Evolutionary conservation across 1,140 invertebrate genomes (phyloP), one percentile per base, ranked within the genome.

Genomic region (Dysdera silvatica): DNA sequence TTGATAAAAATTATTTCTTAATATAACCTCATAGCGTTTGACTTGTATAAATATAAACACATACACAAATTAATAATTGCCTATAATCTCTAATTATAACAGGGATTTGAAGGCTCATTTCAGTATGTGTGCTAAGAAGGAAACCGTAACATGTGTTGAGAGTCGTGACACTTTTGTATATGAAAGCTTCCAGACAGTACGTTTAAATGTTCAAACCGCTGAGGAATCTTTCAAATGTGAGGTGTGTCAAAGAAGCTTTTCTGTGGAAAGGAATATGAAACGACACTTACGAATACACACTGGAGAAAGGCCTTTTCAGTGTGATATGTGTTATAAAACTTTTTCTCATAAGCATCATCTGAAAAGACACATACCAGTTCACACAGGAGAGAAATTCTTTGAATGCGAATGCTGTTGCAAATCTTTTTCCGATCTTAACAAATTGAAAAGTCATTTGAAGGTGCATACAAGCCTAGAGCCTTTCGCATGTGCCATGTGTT

Each of bases 321-420:
- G 55, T 82, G 80, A 68, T 72, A 77, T 18, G 74, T 83, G 72
- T 54, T 82, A 81, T 68, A 82, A 81, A 67, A 81, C 81, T 63
- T 81, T 82, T 3, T 80, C 82, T 5, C 81, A 82, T 70, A 80
- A 80, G 71, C 95, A 91, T 26, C 97, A 92, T 0, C 78, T 97
- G 29, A 97, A 93, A 33, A 95, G 96, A 76, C 94, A 97, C 78
- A 79, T 96, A 52, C 80, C 91, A 70, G 96, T 97, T 73, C 93
- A 98, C 76, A 93, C 88, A 40, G 95, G 95, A 40, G 89, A 94
- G 18, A 88, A 91, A 71, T 89, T 94, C 63, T 92, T 88, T 76
- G 83, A 87, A 51, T 97, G 94, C 74, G 84, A 89, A 47, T 81
- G 91, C 10, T 96, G 93, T 77, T 79, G 91, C 59, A 81, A 95